Conservation (phyloP, 2,888 invertebrate species). For the Drosophila picticornis region DNA sequence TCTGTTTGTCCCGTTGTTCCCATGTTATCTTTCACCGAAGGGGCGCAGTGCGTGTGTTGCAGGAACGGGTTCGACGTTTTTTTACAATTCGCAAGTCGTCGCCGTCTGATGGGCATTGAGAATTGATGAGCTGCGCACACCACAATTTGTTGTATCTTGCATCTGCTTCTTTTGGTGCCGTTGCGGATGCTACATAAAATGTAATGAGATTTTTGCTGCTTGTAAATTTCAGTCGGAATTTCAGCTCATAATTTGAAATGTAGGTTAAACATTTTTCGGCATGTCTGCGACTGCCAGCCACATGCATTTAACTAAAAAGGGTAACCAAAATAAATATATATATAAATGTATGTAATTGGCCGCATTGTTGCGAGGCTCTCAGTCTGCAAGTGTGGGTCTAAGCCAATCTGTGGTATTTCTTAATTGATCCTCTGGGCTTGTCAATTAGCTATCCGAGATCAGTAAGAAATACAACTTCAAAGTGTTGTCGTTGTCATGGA, state of each 20-base stretch:
- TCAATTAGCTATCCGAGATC: conserved; percentile 59
- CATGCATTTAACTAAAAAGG: conserved; percentile 33
- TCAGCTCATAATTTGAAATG: conserved; percentile 58
- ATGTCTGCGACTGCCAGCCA: conserved; percentile 41
- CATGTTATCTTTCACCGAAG: conserved; percentile 28
- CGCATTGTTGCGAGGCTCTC: conserved; percentile 47
- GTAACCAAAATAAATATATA: conserved; percentile 53
- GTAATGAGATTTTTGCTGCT: conserved; percentile 69
- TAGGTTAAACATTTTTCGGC: conserved; percentile 72
- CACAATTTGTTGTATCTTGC: conserved; percentile 52
- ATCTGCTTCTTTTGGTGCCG: conserved; percentile 34
- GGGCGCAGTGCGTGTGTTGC: conserved; percentile 14
- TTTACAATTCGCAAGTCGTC: conserved; percentile 11
- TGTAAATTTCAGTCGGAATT: conserved; percentile 40
- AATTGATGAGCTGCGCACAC: conserved; percentile 65
- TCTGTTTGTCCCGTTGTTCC: conserved; percentile 20
- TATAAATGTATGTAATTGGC: conserved; percentile 9
- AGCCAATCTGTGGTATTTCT: conserved; percentile 37
- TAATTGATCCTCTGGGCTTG: conserved; percentile 75
- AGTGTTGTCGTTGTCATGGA: conserved; percentile 40
- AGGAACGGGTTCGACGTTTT: conserved; percentile 43
- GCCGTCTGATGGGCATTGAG: conserved; percentile 65
- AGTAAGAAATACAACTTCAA: conserved; percentile 16
- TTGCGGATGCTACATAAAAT: conserved; percentile 61
- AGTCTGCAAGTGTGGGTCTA: conserved; percentile 8